Conservation (phyloP, 2,888 invertebrate genomes). For the Xestia sexstrigata region DNA sequence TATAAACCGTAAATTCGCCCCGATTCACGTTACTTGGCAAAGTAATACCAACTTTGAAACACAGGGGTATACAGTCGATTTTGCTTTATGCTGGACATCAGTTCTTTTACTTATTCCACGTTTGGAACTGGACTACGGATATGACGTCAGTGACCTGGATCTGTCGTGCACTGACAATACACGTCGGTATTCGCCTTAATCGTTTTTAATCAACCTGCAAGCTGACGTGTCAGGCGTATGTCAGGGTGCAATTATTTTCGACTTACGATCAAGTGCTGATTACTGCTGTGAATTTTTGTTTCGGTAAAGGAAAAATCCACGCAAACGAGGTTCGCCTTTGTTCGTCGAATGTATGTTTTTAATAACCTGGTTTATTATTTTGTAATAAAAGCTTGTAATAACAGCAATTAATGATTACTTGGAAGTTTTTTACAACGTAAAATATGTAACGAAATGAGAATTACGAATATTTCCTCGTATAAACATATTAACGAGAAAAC, state of each 20-base stretch:
- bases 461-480: conserved; percentile 2
- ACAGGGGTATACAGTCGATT: conserved; percentile 31
- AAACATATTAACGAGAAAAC: not conserved
- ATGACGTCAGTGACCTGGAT: conserved; percentile 67
- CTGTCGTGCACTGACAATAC: conserved; percentile 64
- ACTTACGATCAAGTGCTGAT: conserved; percentile 60
- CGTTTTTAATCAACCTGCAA: conserved; percentile 65
- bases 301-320: conserved; percentile 22
- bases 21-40: conserved; percentile 33
- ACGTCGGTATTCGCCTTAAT: conserved; percentile 55
- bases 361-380: not conserved
- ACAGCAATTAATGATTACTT: conserved; percentile 15
- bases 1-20: conserved; percentile 36
- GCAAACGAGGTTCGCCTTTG: not conserved
- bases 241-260: conserved; percentile 64
- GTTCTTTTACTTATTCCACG: conserved; percentile 47
- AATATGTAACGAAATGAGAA: not conserved
- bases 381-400: not conserved
- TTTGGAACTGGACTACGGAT: conserved; percentile 52
- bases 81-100: not conserved
- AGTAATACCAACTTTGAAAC: conserved; percentile 23
- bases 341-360: conserved; percentile 1
- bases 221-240: conserved; percentile 53
- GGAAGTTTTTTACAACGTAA: not conserved
- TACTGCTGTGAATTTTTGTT: conserved; percentile 41